Percentiles rank a stretch among this genome's conserved stretches.
phyloP scores from a whole-genome alignment of 2,113 vertebrate species.

The Alaudala cheleensis region DNA sequence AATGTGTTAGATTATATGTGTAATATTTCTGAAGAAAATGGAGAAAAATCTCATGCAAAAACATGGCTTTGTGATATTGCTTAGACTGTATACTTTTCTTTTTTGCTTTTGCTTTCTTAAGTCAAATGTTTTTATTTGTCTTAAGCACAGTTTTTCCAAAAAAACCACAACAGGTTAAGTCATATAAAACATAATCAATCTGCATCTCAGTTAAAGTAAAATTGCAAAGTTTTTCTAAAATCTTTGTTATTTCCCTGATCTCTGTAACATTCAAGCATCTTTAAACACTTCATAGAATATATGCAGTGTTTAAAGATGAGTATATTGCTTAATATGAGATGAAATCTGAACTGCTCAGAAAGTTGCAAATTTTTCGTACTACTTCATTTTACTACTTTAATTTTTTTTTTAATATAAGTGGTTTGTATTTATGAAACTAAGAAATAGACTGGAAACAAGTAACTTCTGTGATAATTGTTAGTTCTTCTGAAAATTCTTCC shows the following conservation, averaged over 20 bases:
- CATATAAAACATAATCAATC: not conserved
- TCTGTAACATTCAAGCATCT: not conserved
- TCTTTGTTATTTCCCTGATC: not conserved
- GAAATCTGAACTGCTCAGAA: not conserved
- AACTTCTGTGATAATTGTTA: not conserved
- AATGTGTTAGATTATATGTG: not conserved
- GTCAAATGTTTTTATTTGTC: not conserved
- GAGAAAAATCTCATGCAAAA: not conserved
- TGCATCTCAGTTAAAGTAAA: not conserved
- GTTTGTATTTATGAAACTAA: not conserved
- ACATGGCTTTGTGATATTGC: not conserved
- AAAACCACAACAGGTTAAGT: not conserved
- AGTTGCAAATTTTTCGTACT: not conserved
- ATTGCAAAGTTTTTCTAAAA: not conserved
- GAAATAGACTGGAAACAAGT: not conserved
- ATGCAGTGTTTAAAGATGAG: too few relatives aligned
- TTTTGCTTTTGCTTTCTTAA: not conserved
- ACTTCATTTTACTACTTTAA: not conserved
- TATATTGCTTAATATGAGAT: not conserved
- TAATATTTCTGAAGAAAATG: not conserved
- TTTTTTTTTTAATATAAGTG: not conserved
- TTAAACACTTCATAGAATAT: not conserved
- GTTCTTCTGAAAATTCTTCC: not conserved
- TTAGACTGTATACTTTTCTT: not conserved
- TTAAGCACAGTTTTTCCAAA: not conserved